Base-by-base conservation (phyloP, 1,140 invertebrate genomes). In the Kradibia gibbosae region DNA sequence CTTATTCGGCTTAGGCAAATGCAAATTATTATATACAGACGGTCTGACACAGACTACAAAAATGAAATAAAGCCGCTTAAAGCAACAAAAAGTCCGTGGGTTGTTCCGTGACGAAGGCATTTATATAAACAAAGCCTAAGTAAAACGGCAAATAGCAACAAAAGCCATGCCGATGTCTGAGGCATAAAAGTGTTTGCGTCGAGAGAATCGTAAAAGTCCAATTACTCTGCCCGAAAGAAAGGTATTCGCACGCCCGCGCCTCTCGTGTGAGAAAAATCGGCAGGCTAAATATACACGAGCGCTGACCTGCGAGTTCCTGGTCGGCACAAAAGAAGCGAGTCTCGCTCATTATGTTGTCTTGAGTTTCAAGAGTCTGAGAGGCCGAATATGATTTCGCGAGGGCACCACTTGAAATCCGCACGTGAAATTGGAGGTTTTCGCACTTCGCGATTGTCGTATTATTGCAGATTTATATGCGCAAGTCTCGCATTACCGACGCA, bases 341-440 rank as follows among this genome's bases (percentile, higher is more conserved):
- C 73, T 78, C 75, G 78, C 83, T 86, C 85, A 87, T 87, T 87
- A 87, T 84, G 86, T 85, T 86, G 86, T 88, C 86, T 88, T 83
- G 84, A 82, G 86, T 88, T 86, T 87, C 86, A 85, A 84, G 80
- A 78, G 79, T 55, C 28, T n/a, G 57, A 70, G 57, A 70, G 65
- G 60, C 72, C 39, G 80, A 45, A 75, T 70, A 76, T 55, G 81
- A 82, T 62, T 71, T 80, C 34, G 48, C 53, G 77, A 39, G 55
- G 42, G 73, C 50, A 11, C 45, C 65, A 39, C 74, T 28, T n/a
- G n/a, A n/a, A n/a, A 28, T 72, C 25, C 82, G 78, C 76, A 78
- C 74, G 39, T 67, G 81, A 83, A 79, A 80, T 83, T 77, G 79
- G 80, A 84, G 80, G 83, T 79, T 79, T 81, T 82, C 81, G 81